Conservation (phyloP, 2,888 invertebrate genomes). For the Eremobia ochroleuca region DNA sequence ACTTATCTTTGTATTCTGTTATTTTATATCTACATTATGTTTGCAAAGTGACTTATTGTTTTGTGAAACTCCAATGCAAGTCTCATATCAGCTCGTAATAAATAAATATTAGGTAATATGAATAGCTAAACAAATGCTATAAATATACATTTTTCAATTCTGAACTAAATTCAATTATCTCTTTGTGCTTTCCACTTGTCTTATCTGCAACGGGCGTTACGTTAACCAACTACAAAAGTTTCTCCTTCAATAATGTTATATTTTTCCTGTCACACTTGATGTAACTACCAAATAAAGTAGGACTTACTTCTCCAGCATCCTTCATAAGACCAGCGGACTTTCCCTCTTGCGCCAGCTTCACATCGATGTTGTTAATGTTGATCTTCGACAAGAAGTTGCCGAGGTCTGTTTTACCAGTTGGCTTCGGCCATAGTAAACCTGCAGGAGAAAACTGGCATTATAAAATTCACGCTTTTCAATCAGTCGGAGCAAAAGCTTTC, state of each 20-base stretch:
- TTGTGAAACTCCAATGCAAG: neutral
- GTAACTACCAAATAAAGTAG: neutral
- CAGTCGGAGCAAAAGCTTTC: neutral
- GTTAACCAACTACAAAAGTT: neutral
- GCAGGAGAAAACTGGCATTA: constrained; percentile 40
- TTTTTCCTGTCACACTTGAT: neutral
- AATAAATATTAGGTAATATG: neutral
- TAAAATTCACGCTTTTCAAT: constrained; percentile 1
- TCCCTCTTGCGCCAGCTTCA: constrained; percentile 82
- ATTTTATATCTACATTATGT: neutral
- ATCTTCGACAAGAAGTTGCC: constrained; percentile 90
- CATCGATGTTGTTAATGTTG: constrained; percentile 87
- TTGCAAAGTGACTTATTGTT: neutral
- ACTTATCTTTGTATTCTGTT: neutral
- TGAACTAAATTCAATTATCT: neutral
- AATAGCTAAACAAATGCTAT: neutral
- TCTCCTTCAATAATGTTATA: neutral
- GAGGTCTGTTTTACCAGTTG: constrained; percentile 91
- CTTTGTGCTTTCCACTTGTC: neutral
- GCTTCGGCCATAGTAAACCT: constrained; percentile 92
- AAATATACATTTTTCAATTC: too few species aligned
- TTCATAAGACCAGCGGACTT: constrained; percentile 75
- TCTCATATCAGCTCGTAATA: neutral
- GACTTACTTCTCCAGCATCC: constrained; percentile 79
- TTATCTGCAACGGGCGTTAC: neutral